Base-by-base conservation (phyloP, 2,888 invertebrate species). In the Artemia sinica region DNA sequence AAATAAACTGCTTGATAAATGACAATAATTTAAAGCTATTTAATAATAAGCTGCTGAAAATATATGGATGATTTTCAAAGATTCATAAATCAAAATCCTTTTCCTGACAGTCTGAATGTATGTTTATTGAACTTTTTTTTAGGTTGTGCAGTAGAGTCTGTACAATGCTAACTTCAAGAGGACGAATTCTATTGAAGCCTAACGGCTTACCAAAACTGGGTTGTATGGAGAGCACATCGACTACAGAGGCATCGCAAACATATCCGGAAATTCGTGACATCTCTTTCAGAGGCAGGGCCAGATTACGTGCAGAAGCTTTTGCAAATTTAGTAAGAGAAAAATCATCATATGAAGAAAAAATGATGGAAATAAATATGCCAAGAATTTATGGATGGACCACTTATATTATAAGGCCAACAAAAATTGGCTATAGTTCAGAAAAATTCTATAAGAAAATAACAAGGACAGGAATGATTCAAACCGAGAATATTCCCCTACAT, bases 301-400 rank as follows among this genome's bases (percentile, higher is more conserved):
- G 28, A 58, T 8, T 18, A 28, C 63, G 14, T 18, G 28, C 63
- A 18, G 28, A 18, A 58, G 11, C n/a, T 58, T 58, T 58, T 58
- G 63, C 63, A 28, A 10, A 58, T 8, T n/a, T 10, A 28, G n/a
- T 58, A 28, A n/a, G 63, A n/a, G 28, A 28, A 9, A 58, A 58
- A 58, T 58, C 63, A 58, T 58, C 63, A 58, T 58, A 58, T 58
- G 91, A 92, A 79, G 89, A 90, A 76, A 92, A 92, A 75, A 81
- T 89, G 74, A 84, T 89, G 68, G 88, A 87, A 73, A 75, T 91
- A 48, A 91, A 91, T 76, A 86, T 90, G 84, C 88, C 88, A 67
- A 82, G 83, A 67, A 90, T 86, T 76, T 91, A 88, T 76, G 91
- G 91, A 2, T 90, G 84, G 80, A 83, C 82, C 74, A 82, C 83